Evolutionary conservation across 2,113 vertebrate genomes (phyloP).

Genomic region (Propithecus coquereli): DNA sequence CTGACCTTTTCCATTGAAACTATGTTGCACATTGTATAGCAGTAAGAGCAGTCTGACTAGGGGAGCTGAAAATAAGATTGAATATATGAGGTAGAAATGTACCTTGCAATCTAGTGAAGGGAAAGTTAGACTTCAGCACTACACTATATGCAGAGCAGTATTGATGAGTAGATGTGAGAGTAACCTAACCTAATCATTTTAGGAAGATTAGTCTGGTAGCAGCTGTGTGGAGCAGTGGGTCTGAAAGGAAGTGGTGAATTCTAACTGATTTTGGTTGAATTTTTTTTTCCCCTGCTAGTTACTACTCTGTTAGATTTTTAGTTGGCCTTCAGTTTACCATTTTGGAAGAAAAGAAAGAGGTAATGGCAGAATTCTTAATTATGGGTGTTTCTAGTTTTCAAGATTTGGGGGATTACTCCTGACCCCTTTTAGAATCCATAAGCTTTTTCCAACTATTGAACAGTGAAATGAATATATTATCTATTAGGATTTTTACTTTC

Average conservation of each 20-base stretch:
- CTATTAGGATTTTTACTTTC: slow-evolving; percentile 19
- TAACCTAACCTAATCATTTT: slow-evolving; percentile 21
- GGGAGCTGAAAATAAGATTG: neutral
- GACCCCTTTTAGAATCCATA: neutral
- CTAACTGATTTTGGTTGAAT: neutral
- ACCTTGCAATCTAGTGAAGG: neutral
- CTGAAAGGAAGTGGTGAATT: slow-evolving; percentile 31
- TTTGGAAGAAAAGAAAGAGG: slow-evolving; percentile 32
- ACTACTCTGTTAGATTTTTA: neutral
- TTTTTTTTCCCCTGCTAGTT: neutral
- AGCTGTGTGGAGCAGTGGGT: neutral
- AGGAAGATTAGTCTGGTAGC: slow-evolving; percentile 10
- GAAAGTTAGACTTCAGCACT: neutral
- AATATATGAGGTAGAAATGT: neutral
- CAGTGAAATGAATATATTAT: neutral
- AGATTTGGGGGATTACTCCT: neutral
- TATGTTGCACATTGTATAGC: neutral
- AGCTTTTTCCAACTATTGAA: slow-evolving; percentile 1
- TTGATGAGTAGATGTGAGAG: neutral
- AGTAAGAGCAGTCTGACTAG: neutral
- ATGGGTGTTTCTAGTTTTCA: slow-evolving; percentile 18
- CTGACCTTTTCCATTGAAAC: slow-evolving; percentile 13
- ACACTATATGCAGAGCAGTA: neutral
- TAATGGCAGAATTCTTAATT: slow-evolving; percentile 21
- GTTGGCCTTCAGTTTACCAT: neutral